Evolutionary conservation across 2,113 vertebrate genomes (phyloP), one percentile per base, ranked within the genome.

Genomic region (Rissa tridactyla): DNA sequence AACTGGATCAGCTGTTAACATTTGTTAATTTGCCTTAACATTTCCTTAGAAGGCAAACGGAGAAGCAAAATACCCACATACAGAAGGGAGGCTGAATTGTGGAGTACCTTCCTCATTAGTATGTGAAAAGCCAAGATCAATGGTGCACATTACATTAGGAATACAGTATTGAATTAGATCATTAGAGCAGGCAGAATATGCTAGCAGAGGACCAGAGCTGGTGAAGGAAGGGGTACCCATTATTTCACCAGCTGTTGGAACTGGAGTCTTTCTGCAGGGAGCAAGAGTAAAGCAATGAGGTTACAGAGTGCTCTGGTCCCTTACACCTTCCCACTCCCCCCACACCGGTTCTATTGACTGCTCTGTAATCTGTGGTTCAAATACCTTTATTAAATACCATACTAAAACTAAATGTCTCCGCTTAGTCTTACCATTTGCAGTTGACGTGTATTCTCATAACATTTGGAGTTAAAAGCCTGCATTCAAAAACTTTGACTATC

Each of bases 331-430:
- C 3, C 2, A 6, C 4, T 18, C 5, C 22, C 42, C 19, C 8
- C 3, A 3, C 7, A 15, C 11, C 6, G 4, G 9, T 88, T 76
- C 47, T 84, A 25, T 60, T 71, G 15, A 38, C 14, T 0, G 0
- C 29, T 69, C 3, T 75, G 5, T 61, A 23, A 11, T 49, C 10
- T 51, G 34, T 64, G 23, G 12, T 71, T 90, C 38, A 78, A 71
- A 58, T 51, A 29, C 6, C 19, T 81, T 72, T 91, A 66, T 2
- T 3, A 30, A 70, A 44, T 49, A 49, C 1, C 4, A 30, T 54
- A 23, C 6, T 5, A 61, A 85, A 88, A 38, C 8, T 16, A 54
- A 64, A 79, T 19, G 10, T 46, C 8, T 71, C 3, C 8, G 6
- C 5, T 73, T 77, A 30, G 10, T 61, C 17, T 65, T 82, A 14